A percentile compares a stretch with the other conserved stretches of the same genome.
These are phyloP conservation scores for Palythoa caribaeorum DNA, from an alignment of 92 coral and sea anemone species.

Conservation along the genomic window DNA sequence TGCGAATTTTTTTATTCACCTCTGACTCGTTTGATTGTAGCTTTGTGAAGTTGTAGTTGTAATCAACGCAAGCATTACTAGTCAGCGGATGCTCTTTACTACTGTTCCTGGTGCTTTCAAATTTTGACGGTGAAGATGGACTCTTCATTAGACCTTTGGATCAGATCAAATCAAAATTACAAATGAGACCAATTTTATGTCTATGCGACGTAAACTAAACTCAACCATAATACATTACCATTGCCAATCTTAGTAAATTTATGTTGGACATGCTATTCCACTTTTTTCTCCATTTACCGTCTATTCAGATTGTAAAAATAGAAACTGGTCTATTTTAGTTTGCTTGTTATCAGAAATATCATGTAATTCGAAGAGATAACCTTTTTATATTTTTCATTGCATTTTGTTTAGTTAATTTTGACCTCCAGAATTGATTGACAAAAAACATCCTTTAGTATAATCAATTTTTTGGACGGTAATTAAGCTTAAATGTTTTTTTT, in stretches of 20 bases:
- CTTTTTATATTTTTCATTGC: too few species aligned
- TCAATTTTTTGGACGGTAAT: too few species aligned
- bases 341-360: too few species aligned
- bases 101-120: background rate
- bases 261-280: too few species aligned
- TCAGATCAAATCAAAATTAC: background rate
- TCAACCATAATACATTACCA: too few species aligned
- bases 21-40: background rate
- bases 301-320: background rate
- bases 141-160: conserved; percentile 24
- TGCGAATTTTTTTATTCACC: background rate
- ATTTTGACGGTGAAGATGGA: background rate
- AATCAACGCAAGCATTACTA: background rate
- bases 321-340: background rate
- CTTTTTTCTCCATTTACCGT: too few species aligned
- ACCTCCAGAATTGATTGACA: too few species aligned
- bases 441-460: too few species aligned
- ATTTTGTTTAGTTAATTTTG: too few species aligned
- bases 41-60: background rate
- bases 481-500: background rate
- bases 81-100: background rate
- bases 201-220: background rate
- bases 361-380: too few species aligned
- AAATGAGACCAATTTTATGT: background rate
- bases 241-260: too few species aligned